A percentile compares a stretch with the other conserved stretches of the same genome.
phyloP scores from a whole-genome alignment of 2,113 vertebrate species.

The Enhydra lutris region DNA sequence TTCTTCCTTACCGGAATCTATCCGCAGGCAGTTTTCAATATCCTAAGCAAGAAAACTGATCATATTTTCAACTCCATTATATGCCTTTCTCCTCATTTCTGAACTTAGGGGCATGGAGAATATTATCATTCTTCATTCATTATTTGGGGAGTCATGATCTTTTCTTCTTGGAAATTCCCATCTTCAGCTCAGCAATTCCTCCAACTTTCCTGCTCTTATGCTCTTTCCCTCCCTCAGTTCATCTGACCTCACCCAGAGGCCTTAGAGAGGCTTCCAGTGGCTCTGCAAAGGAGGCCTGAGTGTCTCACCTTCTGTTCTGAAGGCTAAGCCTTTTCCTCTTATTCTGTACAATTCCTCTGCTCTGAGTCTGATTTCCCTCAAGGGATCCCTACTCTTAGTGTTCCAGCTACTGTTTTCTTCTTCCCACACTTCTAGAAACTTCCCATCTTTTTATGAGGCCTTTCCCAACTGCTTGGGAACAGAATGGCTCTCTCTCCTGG shows the following conservation, averaged over 20 bases:
- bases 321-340: neutral
- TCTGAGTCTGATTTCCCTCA: neutral
- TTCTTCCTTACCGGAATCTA: neutral
- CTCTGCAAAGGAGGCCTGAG: neutral
- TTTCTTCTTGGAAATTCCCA: neutral
- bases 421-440: neutral
- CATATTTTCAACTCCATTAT: neutral
- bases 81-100: neutral
- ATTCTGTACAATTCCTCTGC: neutral
- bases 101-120: neutral
- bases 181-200: neutral
- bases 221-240: neutral
- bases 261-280: neutral
- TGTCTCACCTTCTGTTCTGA: too few relatives aligned
- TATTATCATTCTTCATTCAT: neutral
- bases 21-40: neutral
- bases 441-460: neutral
- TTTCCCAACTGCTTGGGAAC: neutral
- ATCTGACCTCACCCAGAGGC: neutral
- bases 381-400: neutral
- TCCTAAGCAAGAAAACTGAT: neutral
- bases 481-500: neutral
- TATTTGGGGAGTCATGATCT: neutral
- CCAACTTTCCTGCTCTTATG: neutral
- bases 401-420: neutral